Evolutionary conservation across 2,113 vertebrate genomes (phyloP).

Genomic region (Etheostoma cragini): DNA sequence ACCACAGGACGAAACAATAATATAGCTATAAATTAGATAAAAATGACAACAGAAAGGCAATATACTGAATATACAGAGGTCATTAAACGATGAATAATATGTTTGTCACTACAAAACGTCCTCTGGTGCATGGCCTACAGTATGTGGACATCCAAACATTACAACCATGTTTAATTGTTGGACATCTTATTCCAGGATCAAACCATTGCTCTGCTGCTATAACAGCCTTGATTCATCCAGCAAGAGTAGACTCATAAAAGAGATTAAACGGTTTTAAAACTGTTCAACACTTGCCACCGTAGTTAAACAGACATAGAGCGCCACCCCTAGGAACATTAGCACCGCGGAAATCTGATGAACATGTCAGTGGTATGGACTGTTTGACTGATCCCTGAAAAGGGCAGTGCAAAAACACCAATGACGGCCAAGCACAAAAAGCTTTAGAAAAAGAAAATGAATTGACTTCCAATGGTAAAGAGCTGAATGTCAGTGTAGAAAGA

Average conservation of each 20-base stretch:
- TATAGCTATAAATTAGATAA: neutral
- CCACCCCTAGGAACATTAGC: constrained; percentile 39
- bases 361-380: neutral
- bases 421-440: neutral
- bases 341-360: neutral
- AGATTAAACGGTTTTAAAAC: neutral
- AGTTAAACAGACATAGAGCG: constrained; percentile 32
- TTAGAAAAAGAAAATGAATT: constrained; percentile 3
- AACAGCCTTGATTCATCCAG: neutral
- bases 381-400: constrained; percentile 7
- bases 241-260: neutral
- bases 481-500: constrained; percentile 3
- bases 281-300: neutral
- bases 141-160: neutral
- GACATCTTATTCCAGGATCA: neutral
- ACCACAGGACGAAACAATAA: neutral
- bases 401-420: neutral
- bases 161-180: neutral
- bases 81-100: neutral
- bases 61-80: neutral
- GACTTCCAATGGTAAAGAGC: constrained; percentile 5
- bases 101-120: too few relatives aligned
- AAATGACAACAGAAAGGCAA: neutral
- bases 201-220: neutral
- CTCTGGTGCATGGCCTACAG: too few relatives aligned